These are phyloP conservation scores for Chunga burmeisteri DNA, from an alignment of 2,113 vertebrate species.

Conservation along the genomic window DNA sequence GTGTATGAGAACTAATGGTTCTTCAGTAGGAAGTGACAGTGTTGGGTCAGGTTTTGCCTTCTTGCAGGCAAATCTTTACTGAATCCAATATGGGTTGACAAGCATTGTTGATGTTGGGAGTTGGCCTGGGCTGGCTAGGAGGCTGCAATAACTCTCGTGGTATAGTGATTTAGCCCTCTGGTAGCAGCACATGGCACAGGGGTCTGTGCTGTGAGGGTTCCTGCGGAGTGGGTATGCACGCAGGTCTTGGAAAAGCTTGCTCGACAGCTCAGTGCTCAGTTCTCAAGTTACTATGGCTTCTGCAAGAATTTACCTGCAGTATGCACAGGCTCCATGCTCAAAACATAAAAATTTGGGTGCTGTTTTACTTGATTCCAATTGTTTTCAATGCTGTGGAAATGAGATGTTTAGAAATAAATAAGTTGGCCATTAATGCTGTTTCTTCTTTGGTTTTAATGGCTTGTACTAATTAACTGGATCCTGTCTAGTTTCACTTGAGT, in stretches of 20 bases:
- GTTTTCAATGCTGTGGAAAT: background rate
- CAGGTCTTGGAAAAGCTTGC: background rate
- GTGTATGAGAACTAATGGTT: background rate
- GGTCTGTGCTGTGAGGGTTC: background rate
- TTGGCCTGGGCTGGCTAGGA: background rate
- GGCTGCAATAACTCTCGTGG: background rate
- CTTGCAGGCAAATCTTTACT: background rate
- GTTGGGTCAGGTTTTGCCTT: background rate
- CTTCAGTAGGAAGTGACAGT: background rate
- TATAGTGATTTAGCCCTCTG: background rate
- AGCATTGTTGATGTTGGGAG: background rate
- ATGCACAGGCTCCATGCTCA: background rate
- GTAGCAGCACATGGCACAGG: background rate
- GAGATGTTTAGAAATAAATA: constrained; percentile 39
- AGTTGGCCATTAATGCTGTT: background rate
- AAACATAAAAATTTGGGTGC: background rate
- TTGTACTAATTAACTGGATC: constrained; percentile 39
- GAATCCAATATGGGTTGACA: background rate
- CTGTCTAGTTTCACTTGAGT: constrained; percentile 31
- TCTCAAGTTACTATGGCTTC: background rate
- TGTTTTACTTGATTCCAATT: background rate
- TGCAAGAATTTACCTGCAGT: background rate
- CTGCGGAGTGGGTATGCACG: accelerated
- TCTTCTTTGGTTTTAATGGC: constrained; percentile 35
- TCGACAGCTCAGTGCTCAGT: background rate